Percentiles rank a stretch among this genome's conserved stretches.
These are phyloP conservation scores for Pogonocherus hispidulus DNA, from an alignment of 2,888 invertebrate genomes.

Conservation along the genomic window DNA sequence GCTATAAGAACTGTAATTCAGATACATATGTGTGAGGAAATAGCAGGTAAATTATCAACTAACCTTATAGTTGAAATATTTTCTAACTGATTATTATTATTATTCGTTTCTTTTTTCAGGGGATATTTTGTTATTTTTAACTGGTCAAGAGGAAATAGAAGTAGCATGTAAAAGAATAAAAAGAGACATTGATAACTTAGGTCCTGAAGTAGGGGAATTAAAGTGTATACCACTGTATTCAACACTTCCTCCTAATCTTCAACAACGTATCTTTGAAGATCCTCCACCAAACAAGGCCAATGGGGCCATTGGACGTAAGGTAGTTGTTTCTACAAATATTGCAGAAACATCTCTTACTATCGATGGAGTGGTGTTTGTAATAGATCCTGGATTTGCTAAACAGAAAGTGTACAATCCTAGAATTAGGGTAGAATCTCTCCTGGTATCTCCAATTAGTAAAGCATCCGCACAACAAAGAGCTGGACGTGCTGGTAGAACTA, in stretches of 20 bases:
- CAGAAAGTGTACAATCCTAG: constrained; percentile 85
- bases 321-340: constrained; percentile 98
- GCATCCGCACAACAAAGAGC: constrained; percentile 98
- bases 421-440: constrained; percentile 92
- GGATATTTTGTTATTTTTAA: constrained; percentile 56
- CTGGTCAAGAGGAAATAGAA: constrained; percentile 94
- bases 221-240: constrained; percentile 99
- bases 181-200: constrained; percentile 94
- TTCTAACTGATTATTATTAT: background rate
- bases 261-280: constrained; percentile 97
- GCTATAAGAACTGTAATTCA: constrained; percentile 96
- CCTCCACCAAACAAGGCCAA: constrained; percentile 90
- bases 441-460: constrained; percentile 99
- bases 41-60: constrained; percentile 79
- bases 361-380: constrained; percentile 99
- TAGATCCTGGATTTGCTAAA: constrained; percentile 99
- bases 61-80: background rate
- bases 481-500: constrained; percentile 97
- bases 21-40: constrained; percentile 96
- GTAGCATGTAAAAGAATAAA: constrained; percentile 98
- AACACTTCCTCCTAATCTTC: constrained; percentile 96
- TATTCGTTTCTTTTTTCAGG: constrained; percentile 61
- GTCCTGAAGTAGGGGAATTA: constrained; percentile 96
- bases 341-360: constrained; percentile 99
- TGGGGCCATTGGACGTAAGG: constrained; percentile 82